These are phyloP conservation scores for Ptychoptera albimana DNA, from an alignment of 2,888 invertebrate species.

Conservation along the genomic window DNA sequence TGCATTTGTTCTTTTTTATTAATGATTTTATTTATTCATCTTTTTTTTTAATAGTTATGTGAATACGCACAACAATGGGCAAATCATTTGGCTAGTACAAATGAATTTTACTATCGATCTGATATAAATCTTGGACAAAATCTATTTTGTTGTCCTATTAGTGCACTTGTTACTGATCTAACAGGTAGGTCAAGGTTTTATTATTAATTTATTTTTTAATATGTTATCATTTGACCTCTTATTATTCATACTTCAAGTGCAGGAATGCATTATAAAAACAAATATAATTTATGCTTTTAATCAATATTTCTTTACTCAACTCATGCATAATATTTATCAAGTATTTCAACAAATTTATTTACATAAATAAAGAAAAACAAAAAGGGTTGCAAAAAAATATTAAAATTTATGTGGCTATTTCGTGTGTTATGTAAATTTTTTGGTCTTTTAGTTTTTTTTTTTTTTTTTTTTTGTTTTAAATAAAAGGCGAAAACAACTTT, in stretches of 20 bases:
- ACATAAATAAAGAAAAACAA: neutral
- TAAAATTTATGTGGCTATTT: neutral
- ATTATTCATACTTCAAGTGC: neutral
- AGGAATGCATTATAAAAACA: neutral
- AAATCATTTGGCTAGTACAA: conserved; percentile 67
- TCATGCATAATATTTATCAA: too few species aligned
- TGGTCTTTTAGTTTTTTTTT: too few species aligned
- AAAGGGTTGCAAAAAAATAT: neutral
- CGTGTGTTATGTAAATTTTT: too few species aligned
- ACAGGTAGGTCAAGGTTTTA: conserved; percentile 34
- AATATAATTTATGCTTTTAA: too few species aligned
- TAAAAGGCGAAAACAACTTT: too few species aligned
- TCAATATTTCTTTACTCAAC: too few species aligned
- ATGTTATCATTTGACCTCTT: neutral
- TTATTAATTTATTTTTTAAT: neutral
- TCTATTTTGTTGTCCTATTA: conserved; percentile 56
- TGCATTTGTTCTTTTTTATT: too few species aligned
- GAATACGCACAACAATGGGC: conserved; percentile 78
- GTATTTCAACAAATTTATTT: neutral
- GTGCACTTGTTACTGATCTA: conserved; percentile 48
- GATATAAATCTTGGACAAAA: conserved; percentile 67
- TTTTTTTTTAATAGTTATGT: conserved; percentile 42
- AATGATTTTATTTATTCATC: too few species aligned
- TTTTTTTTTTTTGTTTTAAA: too few species aligned
- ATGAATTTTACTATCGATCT: conserved; percentile 60